These are phyloP conservation scores for Micoletzkya japonica DNA, from an alignment of 2,888 invertebrate genomes.

Conservation along the genomic window DNA sequence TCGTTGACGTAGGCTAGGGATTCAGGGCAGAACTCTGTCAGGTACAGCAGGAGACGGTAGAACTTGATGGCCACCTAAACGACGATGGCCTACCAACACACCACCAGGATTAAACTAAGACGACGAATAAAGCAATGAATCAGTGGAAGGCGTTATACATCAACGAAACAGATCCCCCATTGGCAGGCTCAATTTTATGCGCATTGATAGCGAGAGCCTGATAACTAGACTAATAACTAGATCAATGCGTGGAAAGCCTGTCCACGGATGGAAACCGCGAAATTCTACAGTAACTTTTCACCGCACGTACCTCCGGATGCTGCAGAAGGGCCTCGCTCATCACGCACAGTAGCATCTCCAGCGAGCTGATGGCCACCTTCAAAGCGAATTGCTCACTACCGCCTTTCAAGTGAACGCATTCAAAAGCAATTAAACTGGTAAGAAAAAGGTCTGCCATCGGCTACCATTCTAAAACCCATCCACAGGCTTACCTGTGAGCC, in stretches of 20 bases:
- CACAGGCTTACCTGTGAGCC: conserved; percentile 44
- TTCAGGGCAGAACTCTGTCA: conserved; percentile 74
- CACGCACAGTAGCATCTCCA: conserved; percentile 76
- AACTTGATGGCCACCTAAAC: conserved; percentile 49
- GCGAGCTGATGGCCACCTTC: conserved; percentile 48
- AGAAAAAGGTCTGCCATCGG: not conserved
- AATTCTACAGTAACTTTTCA: too few species aligned
- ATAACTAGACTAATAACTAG: too few species aligned
- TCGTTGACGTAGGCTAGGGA: conserved; percentile 68
- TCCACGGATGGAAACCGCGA: too few species aligned
- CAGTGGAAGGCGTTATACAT: too few species aligned
- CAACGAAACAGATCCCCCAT: too few species aligned
- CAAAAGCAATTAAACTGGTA: not conserved
- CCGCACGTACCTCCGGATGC: conserved; percentile 62
- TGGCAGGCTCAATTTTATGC: too few species aligned
- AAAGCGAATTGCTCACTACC: too few species aligned
- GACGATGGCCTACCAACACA: too few species aligned
- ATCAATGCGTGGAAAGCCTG: too few species aligned
- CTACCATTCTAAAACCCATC: not conserved
- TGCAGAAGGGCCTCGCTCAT: conserved; percentile 76
- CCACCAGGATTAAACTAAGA: too few species aligned
- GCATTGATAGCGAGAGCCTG: too few species aligned
- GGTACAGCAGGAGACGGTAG: conserved; percentile 73
- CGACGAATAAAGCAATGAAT: too few species aligned
- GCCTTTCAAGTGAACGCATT: not conserved